Evolutionary conservation across 2,888 invertebrate genomes (phyloP).

Genomic region (Lordiphosa andalusiaca): DNA sequence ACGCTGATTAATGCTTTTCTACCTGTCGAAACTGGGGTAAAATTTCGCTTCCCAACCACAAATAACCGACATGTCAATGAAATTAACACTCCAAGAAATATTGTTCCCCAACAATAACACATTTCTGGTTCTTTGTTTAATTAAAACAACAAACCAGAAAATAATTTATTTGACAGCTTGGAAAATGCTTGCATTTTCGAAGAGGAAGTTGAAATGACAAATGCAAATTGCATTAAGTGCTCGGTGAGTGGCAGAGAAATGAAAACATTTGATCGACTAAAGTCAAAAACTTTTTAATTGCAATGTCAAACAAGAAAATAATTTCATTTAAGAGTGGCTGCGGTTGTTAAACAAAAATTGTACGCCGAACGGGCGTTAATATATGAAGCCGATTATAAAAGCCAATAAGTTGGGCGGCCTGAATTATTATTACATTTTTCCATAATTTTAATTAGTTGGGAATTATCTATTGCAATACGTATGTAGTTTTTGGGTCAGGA

Average conservation of each 20-base stretch:
- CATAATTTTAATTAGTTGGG: slow-evolving; percentile 58
- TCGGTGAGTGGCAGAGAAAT: slow-evolving; percentile 26
- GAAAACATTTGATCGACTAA: not conserved
- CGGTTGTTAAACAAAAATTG: too few relatives aligned
- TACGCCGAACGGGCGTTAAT: slow-evolving; percentile 30
- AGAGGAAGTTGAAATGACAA: slow-evolving; percentile 63
- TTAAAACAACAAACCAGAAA: slow-evolving; percentile 60
- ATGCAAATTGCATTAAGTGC: slow-evolving; percentile 68
- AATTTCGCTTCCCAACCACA: slow-evolving; percentile 45
- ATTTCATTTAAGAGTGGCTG: too few relatives aligned
- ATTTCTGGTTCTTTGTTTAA: slow-evolving; percentile 47
- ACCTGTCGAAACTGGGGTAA: slow-evolving; percentile 19
- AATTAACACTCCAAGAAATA: slow-evolving; percentile 61
- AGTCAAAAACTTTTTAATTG: not conserved
- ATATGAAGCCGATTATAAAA: slow-evolving; percentile 35
- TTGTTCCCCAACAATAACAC: slow-evolving; percentile 25
- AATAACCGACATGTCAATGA: slow-evolving; percentile 63
- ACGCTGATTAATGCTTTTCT: slow-evolving; percentile 69
- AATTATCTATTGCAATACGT: slow-evolving; percentile 29
- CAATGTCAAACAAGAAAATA: too few relatives aligned
- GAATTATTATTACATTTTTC: slow-evolving; percentile 40
- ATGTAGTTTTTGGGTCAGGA: slow-evolving; percentile 5
- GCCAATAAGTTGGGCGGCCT: slow-evolving; percentile 4
- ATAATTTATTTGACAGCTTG: slow-evolving; percentile 69
- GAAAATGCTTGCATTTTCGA: slow-evolving; percentile 59